Evolutionary conservation across 1,140 invertebrate species (phyloP).

Genomic region (Bombus picipes): DNA sequence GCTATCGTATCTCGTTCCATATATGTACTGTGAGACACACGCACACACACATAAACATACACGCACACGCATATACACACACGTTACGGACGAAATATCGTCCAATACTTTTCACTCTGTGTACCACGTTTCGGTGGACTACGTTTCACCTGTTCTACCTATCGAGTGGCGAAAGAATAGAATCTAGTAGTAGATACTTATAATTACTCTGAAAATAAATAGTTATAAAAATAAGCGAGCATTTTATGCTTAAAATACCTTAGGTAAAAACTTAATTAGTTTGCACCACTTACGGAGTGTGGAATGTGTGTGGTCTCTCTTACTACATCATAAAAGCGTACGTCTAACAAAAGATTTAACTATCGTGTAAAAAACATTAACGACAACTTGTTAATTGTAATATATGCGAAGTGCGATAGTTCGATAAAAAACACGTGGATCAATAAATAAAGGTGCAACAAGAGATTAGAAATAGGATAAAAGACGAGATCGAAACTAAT

Average conservation of each 20-base stretch:
- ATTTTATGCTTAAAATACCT: constrained; percentile 79
- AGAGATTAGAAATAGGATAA: constrained; percentile 76
- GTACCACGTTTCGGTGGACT: constrained; percentile 28
- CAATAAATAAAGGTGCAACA: constrained; percentile 82
- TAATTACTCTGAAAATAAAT: constrained; percentile 80
- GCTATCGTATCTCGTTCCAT: not conserved
- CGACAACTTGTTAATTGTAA: constrained; percentile 74
- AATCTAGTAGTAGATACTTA: constrained; percentile 67
- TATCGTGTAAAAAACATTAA: constrained; percentile 76
- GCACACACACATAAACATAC: not conserved
- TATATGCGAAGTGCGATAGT: constrained; percentile 76
- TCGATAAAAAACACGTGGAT: constrained; percentile 70
- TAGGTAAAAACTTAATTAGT: constrained; percentile 77
- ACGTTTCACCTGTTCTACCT: constrained; percentile 19
- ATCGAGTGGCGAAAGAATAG: constrained; percentile 54
- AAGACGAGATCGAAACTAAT: constrained; percentile 57
- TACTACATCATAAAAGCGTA: constrained; percentile 80
- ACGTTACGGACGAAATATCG: constrained; percentile 6
- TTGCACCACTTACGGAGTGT: constrained; percentile 79
- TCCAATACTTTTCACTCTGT: constrained; percentile 17
- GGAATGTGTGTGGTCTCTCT: constrained; percentile 80
- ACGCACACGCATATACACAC: constrained; percentile 2
- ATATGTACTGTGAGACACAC: constrained; percentile 23
- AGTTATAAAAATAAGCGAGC: constrained; percentile 82
- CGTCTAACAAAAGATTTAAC: constrained; percentile 77